phyloP scores from a whole-genome alignment of 2,888 invertebrate species.

The Koerneria pararmatus region DNA sequence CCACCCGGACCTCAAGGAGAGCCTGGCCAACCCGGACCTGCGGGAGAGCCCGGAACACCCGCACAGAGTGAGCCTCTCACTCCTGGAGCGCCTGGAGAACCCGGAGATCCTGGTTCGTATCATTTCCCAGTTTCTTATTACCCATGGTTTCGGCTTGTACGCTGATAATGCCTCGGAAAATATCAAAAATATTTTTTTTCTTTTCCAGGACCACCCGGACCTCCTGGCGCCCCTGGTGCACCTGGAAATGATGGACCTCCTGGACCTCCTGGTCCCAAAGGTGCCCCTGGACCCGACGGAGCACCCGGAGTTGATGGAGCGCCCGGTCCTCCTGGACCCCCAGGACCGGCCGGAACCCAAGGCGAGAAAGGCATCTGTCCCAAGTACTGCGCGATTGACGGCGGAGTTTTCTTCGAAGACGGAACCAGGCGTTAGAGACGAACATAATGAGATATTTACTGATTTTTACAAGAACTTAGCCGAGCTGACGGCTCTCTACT shows the following conservation, averaged over 20 bases:
- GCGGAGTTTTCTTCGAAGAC: conserved; percentile 47
- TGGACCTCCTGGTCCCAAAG: conserved; percentile 49
- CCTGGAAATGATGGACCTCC: conserved; percentile 53
- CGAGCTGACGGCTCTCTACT: too few relatives aligned
- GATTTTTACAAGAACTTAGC: too few relatives aligned
- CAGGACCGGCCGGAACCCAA: conserved; percentile 42
- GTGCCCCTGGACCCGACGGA: conserved; percentile 46
- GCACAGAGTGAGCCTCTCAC: conserved; percentile 44
- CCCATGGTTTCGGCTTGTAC: background rate
- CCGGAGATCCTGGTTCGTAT: conserved; percentile 39
- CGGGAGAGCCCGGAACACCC: conserved; percentile 46
- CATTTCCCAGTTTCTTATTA: background rate
- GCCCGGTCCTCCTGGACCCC: conserved; percentile 46
- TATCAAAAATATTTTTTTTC: background rate
- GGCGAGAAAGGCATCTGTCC: conserved; percentile 51
- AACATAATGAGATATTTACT: too few relatives aligned
- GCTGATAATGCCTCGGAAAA: background rate
- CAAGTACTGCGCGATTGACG: conserved; percentile 47
- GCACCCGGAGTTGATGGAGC: conserved; percentile 45
- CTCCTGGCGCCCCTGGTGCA: conserved; percentile 45
- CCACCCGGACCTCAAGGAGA: conserved; percentile 44
- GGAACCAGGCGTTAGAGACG: conserved; percentile 35
- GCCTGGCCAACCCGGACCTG: conserved; percentile 44
- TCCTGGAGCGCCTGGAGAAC: conserved; percentile 47
- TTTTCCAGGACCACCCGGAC: conserved; percentile 40